Percentiles rank a stretch among this genome's conserved stretches.
Evolutionary conservation across 1,140 invertebrate species (phyloP).

Genomic region (Brachionus calyciflorus): DNA sequence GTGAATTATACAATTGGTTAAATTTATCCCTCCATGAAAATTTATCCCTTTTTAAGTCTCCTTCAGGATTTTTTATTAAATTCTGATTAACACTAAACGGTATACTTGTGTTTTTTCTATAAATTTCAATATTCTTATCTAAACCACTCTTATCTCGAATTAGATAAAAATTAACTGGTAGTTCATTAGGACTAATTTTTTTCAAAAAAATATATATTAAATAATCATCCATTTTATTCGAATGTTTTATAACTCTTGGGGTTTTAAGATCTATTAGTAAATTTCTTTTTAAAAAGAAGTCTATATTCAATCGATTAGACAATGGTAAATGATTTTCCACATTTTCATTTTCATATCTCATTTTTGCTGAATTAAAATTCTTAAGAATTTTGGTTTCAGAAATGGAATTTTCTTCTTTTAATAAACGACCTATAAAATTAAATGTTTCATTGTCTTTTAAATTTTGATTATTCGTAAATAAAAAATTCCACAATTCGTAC

Average conservation of each 20-base stretch:
- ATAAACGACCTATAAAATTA: neutral
- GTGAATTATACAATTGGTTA: neutral
- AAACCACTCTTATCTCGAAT: neutral
- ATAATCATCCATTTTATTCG: neutral
- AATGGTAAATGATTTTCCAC: neutral
- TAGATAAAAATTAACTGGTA: neutral
- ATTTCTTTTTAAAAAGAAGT: neutral
- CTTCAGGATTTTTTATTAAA: neutral
- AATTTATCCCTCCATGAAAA: constrained; percentile 23
- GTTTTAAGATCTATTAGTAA: constrained; percentile 23
- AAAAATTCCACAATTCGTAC: neutral
- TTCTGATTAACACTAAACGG: neutral
- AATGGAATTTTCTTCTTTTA: constrained; percentile 2
- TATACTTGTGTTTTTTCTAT: neutral
- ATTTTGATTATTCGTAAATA: neutral
- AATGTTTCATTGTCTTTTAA: neutral
- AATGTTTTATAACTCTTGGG: neutral
- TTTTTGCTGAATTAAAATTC: neutral
- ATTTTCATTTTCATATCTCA: neutral
- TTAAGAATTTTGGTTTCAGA: too few relatives aligned
- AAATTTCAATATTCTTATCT: neutral
- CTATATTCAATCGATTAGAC: neutral
- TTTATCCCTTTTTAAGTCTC: neutral
- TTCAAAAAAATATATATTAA: constrained; percentile 25
- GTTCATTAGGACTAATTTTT: neutral